Evolutionary conservation across 2,113 vertebrate genomes (phyloP).

Genomic region (Chaetodon trifascialis): DNA sequence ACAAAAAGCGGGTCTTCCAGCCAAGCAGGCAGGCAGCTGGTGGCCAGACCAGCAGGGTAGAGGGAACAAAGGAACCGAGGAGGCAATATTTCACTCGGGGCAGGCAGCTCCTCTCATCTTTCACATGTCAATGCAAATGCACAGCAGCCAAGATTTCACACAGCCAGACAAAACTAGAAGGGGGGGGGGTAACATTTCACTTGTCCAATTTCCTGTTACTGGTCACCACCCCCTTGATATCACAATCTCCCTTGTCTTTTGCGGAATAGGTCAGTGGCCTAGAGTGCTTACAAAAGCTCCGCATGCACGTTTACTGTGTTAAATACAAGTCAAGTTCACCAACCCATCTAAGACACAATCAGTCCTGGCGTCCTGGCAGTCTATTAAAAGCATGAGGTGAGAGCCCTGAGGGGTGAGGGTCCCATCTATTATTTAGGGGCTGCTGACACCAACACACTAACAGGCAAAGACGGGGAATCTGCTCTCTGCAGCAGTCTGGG

Average conservation of each 20-base stretch:
- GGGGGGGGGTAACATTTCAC: conserved; percentile 27
- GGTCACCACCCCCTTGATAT: neutral
- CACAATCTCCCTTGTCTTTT: conserved; percentile 8
- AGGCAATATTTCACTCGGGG: conserved; percentile 58
- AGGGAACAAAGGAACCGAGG: conserved; percentile 74
- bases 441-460: conserved; percentile 70
- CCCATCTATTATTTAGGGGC: conserved; percentile 81
- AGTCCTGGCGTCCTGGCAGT: conserved; percentile 17
- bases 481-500: conserved; percentile 30
- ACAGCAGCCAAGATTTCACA: conserved; percentile 41
- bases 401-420: conserved; percentile 69
- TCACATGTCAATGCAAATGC: conserved; percentile 53
- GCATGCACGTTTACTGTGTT: neutral
- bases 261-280: conserved; percentile 4
- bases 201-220: conserved; percentile 30
- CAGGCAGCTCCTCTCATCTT: conserved; percentile 65
- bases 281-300: neutral
- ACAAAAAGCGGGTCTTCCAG: conserved; percentile 31
- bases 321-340: conserved; percentile 20
- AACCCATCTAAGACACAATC: conserved; percentile 20
- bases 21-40: conserved; percentile 47
- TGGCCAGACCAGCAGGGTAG: conserved; percentile 27
- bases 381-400: conserved; percentile 74
- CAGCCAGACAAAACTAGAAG: neutral
- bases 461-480: conserved; percentile 34